These are phyloP conservation scores for Euschistus heros DNA, from an alignment of 1,140 invertebrate genomes.

Conservation along the genomic window DNA sequence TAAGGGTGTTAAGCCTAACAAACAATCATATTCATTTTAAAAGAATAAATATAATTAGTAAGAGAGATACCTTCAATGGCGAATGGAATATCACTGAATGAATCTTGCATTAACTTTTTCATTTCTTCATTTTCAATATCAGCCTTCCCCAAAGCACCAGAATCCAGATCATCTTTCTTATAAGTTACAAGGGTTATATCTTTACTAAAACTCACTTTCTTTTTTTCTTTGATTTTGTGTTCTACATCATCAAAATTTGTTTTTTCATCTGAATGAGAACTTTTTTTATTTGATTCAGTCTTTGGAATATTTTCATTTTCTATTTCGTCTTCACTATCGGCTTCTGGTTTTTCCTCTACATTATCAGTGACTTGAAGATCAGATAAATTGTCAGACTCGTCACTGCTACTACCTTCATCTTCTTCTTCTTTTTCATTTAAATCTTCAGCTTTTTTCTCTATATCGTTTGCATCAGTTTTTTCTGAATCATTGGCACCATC, in stretches of 20 bases:
- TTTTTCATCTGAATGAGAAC: background rate
- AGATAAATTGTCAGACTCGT: conserved; percentile 30
- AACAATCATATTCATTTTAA: background rate
- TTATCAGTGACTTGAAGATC: conserved; percentile 32
- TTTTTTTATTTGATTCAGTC: background rate
- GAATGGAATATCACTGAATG: conserved; percentile 53
- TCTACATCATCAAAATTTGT: background rate
- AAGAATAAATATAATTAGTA: conserved; percentile 10
- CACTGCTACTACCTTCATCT: conserved; percentile 16
- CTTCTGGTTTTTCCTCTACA: conserved; percentile 31
- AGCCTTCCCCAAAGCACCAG: conserved; percentile 30
- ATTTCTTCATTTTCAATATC: conserved; percentile 36
- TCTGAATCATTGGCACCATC: conserved; percentile 30
- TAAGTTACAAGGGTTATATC: conserved; percentile 6
- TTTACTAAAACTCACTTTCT: conserved; percentile 22
- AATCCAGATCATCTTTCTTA: conserved; percentile 24
- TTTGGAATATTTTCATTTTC: conserved; percentile 12
- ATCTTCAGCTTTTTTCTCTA: conserved; percentile 29
- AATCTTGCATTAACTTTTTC: conserved; percentile 46
- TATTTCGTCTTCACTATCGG: conserved; percentile 33
- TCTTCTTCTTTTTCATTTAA: conserved; percentile 32
- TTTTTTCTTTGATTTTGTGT: conserved; percentile 27
- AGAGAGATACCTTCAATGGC: conserved; percentile 43
- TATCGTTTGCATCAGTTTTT: conserved; percentile 20
- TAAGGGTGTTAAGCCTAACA: no score